Conservation (phyloP, 30 jellyfish, hydroid and myxozoan species). For the Aurelia aurita region DNA sequence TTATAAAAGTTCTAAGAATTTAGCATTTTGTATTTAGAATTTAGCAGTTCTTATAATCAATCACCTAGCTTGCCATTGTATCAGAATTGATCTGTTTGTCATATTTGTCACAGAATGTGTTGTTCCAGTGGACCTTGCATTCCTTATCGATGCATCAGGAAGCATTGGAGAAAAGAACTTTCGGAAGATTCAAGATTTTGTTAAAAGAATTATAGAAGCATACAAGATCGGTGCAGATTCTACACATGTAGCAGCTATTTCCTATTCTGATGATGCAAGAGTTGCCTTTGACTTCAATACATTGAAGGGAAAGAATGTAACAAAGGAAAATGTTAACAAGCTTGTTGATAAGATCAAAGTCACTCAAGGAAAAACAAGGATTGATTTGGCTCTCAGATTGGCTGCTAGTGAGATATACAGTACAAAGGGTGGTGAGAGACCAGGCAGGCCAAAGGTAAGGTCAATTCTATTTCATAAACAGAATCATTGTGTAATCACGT, state of each 20-base stretch:
- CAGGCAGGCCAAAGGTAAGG: conserved; percentile 93
- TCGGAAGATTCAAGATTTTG: conserved; percentile 79
- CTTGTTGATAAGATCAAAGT: conserved; percentile 71
- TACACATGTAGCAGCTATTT: conserved; percentile 97
- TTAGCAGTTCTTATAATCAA: too few relatives aligned
- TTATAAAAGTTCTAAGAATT: too few relatives aligned
- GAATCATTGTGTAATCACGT: too few relatives aligned
- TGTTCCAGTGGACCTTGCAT: conserved; percentile 98
- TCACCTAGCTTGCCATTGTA: too few relatives aligned
- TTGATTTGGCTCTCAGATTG: conserved; percentile 88
- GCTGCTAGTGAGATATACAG: conserved; percentile 84
- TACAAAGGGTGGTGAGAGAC: conserved; percentile 84
- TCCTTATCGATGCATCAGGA: conserved; percentile 98
- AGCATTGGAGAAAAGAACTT: conserved; percentile 87
- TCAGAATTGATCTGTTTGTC: too few relatives aligned
- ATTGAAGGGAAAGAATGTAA: conserved; percentile 77
- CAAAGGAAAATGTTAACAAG: conserved; percentile 79
- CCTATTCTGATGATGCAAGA: conserved; percentile 88
- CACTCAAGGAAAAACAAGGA: conserved; percentile 93
- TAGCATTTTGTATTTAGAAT: too few relatives aligned
- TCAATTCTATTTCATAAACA: background rate
- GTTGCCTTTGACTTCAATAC: conserved; percentile 91
- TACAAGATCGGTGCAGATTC: conserved; percentile 76
- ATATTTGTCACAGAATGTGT: conserved; percentile 75
- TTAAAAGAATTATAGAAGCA: conserved; percentile 92